Conservation (phyloP, 1,140 invertebrate species). For the Atta colombica region DNA sequence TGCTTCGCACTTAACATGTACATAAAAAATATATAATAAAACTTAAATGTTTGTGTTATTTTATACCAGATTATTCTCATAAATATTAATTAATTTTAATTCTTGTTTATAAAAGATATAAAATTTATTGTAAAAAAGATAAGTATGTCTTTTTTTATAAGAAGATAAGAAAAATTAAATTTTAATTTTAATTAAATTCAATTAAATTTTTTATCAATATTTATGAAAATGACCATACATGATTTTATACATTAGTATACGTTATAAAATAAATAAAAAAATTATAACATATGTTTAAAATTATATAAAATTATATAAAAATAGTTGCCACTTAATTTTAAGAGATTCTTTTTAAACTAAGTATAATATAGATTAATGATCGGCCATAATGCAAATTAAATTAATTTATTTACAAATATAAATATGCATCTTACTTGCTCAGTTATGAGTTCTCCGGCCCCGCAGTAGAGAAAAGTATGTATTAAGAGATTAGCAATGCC, state of each 20-base stretch:
- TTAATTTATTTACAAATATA: neutral
- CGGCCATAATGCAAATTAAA: neutral
- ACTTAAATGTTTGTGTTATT: neutral
- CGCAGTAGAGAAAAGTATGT: constrained; percentile 32
- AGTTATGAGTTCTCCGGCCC: neutral
- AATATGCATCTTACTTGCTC: neutral
- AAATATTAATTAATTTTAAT: neutral
- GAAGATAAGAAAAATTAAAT: neutral
- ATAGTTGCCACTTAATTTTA: neutral
- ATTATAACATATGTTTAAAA: neutral
- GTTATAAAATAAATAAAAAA: neutral
- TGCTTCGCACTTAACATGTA: constrained; percentile 11
- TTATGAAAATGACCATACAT: neutral
- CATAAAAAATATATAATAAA: neutral
- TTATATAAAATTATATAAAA: neutral
- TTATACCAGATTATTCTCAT: neutral
- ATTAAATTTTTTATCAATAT: neutral
- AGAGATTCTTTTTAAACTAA: neutral
- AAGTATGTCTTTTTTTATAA: neutral
- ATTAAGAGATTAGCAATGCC: neutral
- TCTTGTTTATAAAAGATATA: neutral
- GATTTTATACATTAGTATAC: neutral
- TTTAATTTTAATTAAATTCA: neutral
- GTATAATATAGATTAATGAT: neutral
- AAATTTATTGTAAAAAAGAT: neutral